Percentiles rank a stretch among this genome's conserved stretches.
Conservation (phyloP, 2,113 vertebrate genomes). For the Phaethornis superciliosus region DNA sequence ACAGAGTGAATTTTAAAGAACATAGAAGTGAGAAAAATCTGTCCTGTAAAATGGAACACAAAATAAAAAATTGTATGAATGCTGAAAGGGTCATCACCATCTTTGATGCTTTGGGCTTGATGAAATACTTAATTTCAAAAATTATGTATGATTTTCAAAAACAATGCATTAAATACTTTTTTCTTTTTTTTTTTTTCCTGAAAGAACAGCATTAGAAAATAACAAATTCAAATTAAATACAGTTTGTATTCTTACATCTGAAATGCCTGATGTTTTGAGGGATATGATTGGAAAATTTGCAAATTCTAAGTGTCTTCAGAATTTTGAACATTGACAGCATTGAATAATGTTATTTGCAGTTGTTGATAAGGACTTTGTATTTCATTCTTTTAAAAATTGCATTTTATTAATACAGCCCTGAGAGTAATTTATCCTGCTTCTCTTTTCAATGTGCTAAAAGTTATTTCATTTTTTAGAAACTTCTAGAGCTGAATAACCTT, state of each 20-base stretch:
- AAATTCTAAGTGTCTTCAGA: neutral
- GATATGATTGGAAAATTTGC: neutral
- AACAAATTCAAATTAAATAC: neutral
- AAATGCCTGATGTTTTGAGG: neutral
- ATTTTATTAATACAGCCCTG: neutral
- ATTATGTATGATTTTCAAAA: neutral
- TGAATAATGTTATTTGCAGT: neutral
- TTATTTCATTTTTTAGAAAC: constrained; percentile 81
- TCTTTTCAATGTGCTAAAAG: constrained; percentile 40
- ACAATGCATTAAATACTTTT: neutral
- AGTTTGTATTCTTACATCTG: neutral
- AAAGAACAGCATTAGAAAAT: neutral
- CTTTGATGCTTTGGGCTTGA: neutral
- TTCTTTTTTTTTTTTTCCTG: neutral
- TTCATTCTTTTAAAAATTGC: constrained; percentile 3
- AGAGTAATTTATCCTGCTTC: neutral
- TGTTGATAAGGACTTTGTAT: neutral
- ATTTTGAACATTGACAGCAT: neutral
- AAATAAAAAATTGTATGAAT: neutral
- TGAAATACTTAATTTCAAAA: neutral
- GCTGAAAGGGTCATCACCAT: neutral
- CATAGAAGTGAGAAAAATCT: neutral
- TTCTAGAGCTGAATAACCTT: constrained; percentile 93
- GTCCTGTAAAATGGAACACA: neutral
- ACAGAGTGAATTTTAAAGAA: neutral